Percentiles rank a stretch among this genome's conserved stretches.
Evolutionary conservation across 1,140 invertebrate species (phyloP).

Genomic region (Cotesia vestalis): DNA sequence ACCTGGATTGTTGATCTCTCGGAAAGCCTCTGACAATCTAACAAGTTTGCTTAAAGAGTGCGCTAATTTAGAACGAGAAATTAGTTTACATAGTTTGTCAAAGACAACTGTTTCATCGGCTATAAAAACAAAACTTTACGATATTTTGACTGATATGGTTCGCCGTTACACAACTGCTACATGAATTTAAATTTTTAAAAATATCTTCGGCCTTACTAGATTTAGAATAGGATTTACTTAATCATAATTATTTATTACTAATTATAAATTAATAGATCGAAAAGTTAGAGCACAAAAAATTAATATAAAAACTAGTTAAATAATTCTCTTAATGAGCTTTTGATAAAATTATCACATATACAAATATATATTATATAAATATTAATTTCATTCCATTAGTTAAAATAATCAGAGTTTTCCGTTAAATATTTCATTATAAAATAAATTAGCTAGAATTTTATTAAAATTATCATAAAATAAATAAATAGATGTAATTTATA

Average conservation of each 20-base stretch:
- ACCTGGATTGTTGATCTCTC: constrained; percentile 70
- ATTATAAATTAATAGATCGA: constrained; percentile 2
- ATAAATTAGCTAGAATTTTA: too few relatives aligned
- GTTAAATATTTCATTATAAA: too few relatives aligned
- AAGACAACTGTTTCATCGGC: constrained; percentile 59
- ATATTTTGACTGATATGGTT: constrained; percentile 65
- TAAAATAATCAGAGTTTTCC: too few relatives aligned
- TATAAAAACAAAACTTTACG: constrained; percentile 64
- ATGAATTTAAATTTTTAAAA: constrained; percentile 18
- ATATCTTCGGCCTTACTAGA: constrained; percentile 28
- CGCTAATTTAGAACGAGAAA: constrained; percentile 64
- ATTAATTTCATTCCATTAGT: too few relatives aligned
- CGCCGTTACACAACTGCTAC: constrained; percentile 45
- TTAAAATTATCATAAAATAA: too few relatives aligned
- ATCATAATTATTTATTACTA: constrained; percentile 7
- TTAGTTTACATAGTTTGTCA: constrained; percentile 44
- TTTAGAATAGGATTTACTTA: constrained; percentile 1
- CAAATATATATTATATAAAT: too few relatives aligned
- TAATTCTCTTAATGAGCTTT: too few relatives aligned
- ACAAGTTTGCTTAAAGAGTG: constrained; percentile 68
- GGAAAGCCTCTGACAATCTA: constrained; percentile 67
- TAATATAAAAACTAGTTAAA: too few relatives aligned
- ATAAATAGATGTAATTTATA: too few relatives aligned
- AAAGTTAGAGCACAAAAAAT: too few relatives aligned
- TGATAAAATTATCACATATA: too few relatives aligned